Base-by-base conservation (phyloP, 2,888 invertebrate genomes). In the Cloeon dipterum region DNA sequence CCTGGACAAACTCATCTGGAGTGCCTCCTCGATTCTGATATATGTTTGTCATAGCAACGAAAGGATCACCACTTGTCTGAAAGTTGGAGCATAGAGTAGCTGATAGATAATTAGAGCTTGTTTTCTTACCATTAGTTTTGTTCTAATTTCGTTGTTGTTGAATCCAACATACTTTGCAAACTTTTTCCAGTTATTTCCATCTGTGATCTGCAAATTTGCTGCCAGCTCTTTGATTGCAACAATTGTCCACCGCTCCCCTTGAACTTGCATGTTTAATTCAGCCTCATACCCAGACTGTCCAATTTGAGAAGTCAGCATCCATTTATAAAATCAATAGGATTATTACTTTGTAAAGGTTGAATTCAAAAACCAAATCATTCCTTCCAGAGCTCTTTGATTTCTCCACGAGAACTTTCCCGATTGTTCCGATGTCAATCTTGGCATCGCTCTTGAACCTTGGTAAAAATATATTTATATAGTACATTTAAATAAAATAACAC, bases 131-230 rank as follows among this genome's bases (percentile, higher is more conserved):
- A 44, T 40, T 14, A 49, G 41, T 32, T 46, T 45, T 11, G 39
- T 42, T 37, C 44, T 44, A 18, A 51, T 46, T 42, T 52, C 50
- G 38, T 44, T 45, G 13, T 47, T 46, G 4, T 48, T 51, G 41
- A 52, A 50, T 5, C 51, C 50, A 29, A 52, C 44, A 26, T 48
- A 45, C 20, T 43, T 42, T 5, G 51, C 52, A 42, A 52, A 46
- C 17, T 36, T 40, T 34, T 46, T 47, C 51, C 51, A 52, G 39
- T 51, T 50, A 19, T 47, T 45, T 2, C 45, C 48, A 5, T 48
- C 47, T 4, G 46, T 47, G n/a, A 50, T 46, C 32, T 46, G 46
- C 2, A 51, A 42, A 35, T 42, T 45, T 7, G 38, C 42, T 13
- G 49, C 50, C 20, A 50, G 35, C 35, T 50, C 49, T 25, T 43